Evolutionary conservation across 2,888 invertebrate species (phyloP).

Genomic region (Odontocolon sp.): DNA sequence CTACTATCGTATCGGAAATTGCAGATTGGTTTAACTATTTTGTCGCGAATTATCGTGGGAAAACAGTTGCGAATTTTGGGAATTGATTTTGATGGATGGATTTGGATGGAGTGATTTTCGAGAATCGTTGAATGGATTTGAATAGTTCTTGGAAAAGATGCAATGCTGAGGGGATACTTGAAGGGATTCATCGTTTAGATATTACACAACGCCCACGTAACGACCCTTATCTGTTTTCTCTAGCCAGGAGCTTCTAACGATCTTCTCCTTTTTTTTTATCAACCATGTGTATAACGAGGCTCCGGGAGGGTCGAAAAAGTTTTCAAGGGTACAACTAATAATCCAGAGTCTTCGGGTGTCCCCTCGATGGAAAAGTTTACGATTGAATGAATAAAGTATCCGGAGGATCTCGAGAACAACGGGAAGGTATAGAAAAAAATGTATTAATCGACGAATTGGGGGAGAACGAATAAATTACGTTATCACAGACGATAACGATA

Average conservation of each 20-base stretch:
- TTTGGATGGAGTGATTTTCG: too few relatives aligned
- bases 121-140: neutral
- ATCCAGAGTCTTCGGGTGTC: neutral
- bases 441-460: too few relatives aligned
- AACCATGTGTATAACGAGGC: neutral
- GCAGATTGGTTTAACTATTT: too few relatives aligned
- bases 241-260: neutral
- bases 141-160: neutral
- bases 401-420: neutral
- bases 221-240: constrained; percentile 41
- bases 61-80: too few relatives aligned
- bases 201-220: constrained; percentile 45
- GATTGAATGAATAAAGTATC: neutral
- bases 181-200: constrained; percentile 23
- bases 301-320: neutral
- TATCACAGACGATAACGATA: too few relatives aligned
- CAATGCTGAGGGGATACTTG: neutral
- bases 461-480: too few relatives aligned
- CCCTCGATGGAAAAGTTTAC: neutral
- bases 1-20: too few relatives aligned
- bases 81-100: too few relatives aligned
- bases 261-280: neutral
- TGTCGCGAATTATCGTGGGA: too few relatives aligned
- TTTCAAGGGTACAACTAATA: neutral
- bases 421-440: too few relatives aligned